Base-by-base conservation (phyloP, 2,888 invertebrate genomes). In the Alloplasta piceator region DNA sequence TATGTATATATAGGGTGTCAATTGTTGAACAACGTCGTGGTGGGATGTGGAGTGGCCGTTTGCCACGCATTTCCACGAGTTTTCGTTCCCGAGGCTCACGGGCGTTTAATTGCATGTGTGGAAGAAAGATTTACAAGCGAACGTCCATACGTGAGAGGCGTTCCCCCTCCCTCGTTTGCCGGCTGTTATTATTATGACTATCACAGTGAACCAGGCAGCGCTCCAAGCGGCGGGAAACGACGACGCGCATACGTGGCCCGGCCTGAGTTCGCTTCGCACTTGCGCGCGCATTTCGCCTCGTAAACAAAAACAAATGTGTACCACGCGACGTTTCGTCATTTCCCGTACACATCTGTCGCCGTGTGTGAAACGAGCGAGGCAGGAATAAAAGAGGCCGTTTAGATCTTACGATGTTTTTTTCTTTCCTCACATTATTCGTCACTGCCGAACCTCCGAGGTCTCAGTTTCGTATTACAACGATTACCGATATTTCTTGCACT, bases 311-410 rank as follows among this genome's bases (percentile, higher is more conserved):
- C 83, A 82, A 82, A 26, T 63, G 70, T 66, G 63, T 71, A 81
- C 79, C 82, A 83, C 83, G 84, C 78, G 82, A 83, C 73, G 36
- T 80, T 73, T 77, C 82, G 74, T 82, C 80, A 82, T 68, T 80
- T 80, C 72, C 63, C 77, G 48, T 52, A 38, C 48, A 72, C 73
- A 71, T 67, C 68, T 70, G 58, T 43, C 70, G 55, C 50, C 26
- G 36, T 46, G 52, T 38, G 4, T 5, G 14, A 56, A 5, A 26
- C 10, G 63, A 36, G 52, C 14, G 5, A 38, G 9, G 7, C 16
- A 48, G 36, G 56, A 55, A 39, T 16, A 55, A 26, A 26, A 66
- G 12, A 52, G 14, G 14, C 52, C 6, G 56, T 55, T 56, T 56
- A 64, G 64, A 58, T 39, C 26, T 3, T 26, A 26, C 46, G 48